phyloP scores from a whole-genome alignment of 2,113 vertebrate genomes.

The Prinia subflava region DNA sequence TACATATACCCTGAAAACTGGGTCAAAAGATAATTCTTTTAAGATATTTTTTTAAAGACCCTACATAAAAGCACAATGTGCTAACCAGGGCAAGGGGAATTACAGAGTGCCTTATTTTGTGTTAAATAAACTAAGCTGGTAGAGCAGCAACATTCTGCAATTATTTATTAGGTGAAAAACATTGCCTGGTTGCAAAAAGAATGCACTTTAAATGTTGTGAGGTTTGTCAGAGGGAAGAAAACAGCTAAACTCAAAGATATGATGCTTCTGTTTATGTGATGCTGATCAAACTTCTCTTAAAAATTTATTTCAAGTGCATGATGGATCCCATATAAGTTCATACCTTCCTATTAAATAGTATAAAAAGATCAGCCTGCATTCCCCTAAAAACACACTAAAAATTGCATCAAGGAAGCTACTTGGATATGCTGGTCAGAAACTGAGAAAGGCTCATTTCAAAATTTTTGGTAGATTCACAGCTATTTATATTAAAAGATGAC shows the following conservation, averaged over 20 bases:
- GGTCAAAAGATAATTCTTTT: not conserved
- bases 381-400: not conserved
- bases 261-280: not conserved
- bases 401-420: not conserved
- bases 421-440: not conserved
- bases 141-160: not conserved
- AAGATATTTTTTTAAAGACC: not conserved
- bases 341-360: not conserved
- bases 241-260: fast-evolving
- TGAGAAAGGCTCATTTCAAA: not conserved
- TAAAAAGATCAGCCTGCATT: not conserved
- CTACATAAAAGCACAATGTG: not conserved
- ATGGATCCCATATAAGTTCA: not conserved
- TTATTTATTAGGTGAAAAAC: conserved; percentile 25
- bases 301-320: not conserved
- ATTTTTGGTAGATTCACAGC: not conserved
- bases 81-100: not conserved
- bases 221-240: not conserved
- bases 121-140: not conserved
- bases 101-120: not conserved
- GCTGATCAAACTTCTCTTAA: not conserved
- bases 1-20: not conserved
- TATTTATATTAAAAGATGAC: conserved; percentile 19
- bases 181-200: not conserved
- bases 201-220: not conserved